Conservation (phyloP, 2,113 vertebrate genomes). For the Passer domesticus region DNA sequence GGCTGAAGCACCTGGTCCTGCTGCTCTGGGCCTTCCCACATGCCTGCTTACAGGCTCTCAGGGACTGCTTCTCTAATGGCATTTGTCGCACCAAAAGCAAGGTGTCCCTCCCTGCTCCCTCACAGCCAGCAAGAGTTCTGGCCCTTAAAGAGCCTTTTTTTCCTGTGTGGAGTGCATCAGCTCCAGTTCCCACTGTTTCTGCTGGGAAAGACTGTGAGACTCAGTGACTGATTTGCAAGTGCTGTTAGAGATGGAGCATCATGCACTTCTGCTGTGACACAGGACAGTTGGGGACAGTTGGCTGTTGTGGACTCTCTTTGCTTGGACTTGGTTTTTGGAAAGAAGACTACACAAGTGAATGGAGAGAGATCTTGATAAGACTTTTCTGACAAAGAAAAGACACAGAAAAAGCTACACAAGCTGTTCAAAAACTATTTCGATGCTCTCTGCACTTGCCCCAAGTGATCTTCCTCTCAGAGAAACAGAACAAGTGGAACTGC, state of each 20-base stretch:
- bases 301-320: not conserved
- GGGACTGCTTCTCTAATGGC: not conserved
- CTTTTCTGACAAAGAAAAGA: not conserved
- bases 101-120: not conserved
- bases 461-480: not conserved
- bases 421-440: not conserved
- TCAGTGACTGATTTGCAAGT: not conserved
- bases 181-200: not conserved
- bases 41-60: not conserved
- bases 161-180: not conserved
- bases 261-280: rapidly evolving
- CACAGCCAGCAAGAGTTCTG: not conserved
- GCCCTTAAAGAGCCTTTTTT: not conserved
- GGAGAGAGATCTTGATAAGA: not conserved
- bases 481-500: not conserved
- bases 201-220: not conserved
- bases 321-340: not conserved
- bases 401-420: not conserved
- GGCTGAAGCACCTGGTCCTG: not conserved
- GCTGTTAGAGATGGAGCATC: not conserved
- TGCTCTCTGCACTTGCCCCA: not conserved
- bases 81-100: not conserved
- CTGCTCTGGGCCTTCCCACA: not conserved
- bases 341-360: not conserved
- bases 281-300: rapidly evolving